Evolutionary conservation across 2,888 invertebrate species (phyloP), one percentile per base, ranked within the genome.

Genomic region (Gymnocheta viridis): DNA sequence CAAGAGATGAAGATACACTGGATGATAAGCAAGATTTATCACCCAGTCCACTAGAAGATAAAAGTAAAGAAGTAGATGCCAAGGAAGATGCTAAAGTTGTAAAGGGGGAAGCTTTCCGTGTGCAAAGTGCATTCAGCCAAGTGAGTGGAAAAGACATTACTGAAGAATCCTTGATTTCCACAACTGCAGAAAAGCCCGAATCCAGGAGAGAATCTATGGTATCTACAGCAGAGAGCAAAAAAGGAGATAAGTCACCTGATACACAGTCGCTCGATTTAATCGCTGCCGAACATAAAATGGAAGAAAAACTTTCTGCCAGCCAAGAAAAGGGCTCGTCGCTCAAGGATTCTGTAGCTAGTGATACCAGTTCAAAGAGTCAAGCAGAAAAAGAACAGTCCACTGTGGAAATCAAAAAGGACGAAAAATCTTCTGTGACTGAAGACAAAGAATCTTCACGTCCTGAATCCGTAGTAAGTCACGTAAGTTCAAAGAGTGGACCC

Each of bases 1-100:
- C 87, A 0, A 78, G 84, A 35, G 87, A 87, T 38, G 87, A 88
- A 66, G 88, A 87, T 22, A 87, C 87, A 6, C 87, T 81, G 22
- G 87, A 88, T 14, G 87, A 87, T 4, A 85, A 84, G 27, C 86
- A 82, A 14, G 87, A 87, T 35, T 85, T 87, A 9, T 62, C 81
- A 6, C 66, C 82, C 3, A 87, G 86, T 32, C 86, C 86, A n/a
- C 84, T 83, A 1, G 79, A 70, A 41, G 73, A 77, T 14, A 77
- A 60, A 70, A 38, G 66, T 4, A 78, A 85, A 24, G 86, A 87
- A 22, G 14, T 10, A 27, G 67, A 64, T 3, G 58, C 81, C 4
- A 86, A 85, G 17, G 85, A 86, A 7, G 86, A 85, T 6, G 22
- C 27, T 41, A n/a, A 14, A 4, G n/a, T n/a, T n/a, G n/a, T n/a